A percentile compares a stretch with the other conserved stretches of the same genome.
phyloP scores from a whole-genome alignment of 2,113 vertebrate genomes.

The Campylomormyrus tamandua region DNA sequence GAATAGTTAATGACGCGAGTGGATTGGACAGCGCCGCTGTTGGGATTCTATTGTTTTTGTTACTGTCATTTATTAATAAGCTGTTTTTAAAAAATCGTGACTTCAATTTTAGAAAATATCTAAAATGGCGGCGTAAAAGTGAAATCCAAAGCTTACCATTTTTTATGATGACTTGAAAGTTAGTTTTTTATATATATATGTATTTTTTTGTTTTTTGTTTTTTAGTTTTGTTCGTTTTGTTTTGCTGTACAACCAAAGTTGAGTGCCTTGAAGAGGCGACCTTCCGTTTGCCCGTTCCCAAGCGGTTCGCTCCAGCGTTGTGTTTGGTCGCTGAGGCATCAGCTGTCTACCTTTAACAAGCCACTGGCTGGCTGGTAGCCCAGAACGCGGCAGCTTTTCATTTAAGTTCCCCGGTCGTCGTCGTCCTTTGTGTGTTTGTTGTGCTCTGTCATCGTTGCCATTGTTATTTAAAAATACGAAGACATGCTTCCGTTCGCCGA shows the following conservation, averaged over 20 bases:
- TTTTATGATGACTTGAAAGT: slow-evolving; percentile 60
- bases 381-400: slow-evolving; percentile 19
- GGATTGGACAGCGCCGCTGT: slow-evolving; percentile 15
- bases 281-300: slow-evolving; percentile 39
- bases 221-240: slow-evolving; percentile 22
- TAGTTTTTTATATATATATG: slow-evolving; percentile 22
- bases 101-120: slow-evolving; percentile 44
- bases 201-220: neutral
- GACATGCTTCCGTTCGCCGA: slow-evolving; percentile 20
- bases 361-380: slow-evolving; percentile 66
- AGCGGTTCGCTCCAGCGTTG: slow-evolving; percentile 26
- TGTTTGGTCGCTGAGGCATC: slow-evolving; percentile 16
- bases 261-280: slow-evolving; percentile 40
- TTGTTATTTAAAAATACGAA: slow-evolving; percentile 25
- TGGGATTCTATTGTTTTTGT: slow-evolving; percentile 33
- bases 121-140: slow-evolving; percentile 31
- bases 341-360: slow-evolving; percentile 34
- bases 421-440: slow-evolving; percentile 6
- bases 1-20: slow-evolving; percentile 61
- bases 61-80: slow-evolving; percentile 38
- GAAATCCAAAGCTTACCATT: slow-evolving; percentile 47
- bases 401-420: neutral
- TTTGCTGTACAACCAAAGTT: slow-evolving; percentile 61
- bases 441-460: slow-evolving; percentile 11
- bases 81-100: slow-evolving; percentile 44